Evolutionary conservation across 2,888 invertebrate genomes (phyloP).

Genomic region (Lasioglossum villosulum): DNA sequence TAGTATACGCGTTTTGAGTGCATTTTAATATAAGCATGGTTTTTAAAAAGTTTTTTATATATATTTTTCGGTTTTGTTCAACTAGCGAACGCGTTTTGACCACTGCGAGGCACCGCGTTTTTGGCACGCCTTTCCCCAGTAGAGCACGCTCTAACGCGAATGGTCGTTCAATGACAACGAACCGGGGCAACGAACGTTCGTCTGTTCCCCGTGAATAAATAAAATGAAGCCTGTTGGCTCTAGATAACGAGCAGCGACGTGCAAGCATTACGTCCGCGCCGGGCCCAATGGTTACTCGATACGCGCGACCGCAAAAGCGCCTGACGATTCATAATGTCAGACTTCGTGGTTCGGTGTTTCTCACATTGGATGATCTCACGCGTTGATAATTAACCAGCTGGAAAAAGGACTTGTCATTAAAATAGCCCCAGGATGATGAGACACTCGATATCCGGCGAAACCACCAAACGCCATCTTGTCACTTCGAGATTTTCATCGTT

Average conservation of each 20-base stretch:
- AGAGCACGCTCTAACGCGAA: neutral
- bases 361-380: neutral
- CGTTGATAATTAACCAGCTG: neutral
- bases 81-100: too few species aligned
- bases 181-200: slow-evolving; percentile 53
- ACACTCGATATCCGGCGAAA: neutral
- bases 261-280: neutral
- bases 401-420: neutral
- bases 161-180: slow-evolving; percentile 23
- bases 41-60: too few species aligned
- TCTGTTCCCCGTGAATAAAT: slow-evolving; percentile 39
- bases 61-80: too few species aligned
- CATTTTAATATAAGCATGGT: too few species aligned
- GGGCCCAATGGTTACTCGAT: slow-evolving; percentile 26
- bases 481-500: neutral
- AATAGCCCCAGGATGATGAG: neutral
- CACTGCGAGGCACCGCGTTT: neutral
- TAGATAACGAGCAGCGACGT: slow-evolving; percentile 45
- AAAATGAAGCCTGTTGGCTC: slow-evolving; percentile 42
- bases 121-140: slow-evolving; percentile 17
- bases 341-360: neutral
- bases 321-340: neutral
- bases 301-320: slow-evolving; percentile 13
- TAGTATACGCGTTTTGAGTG: too few species aligned
- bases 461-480: too few species aligned